These are phyloP conservation scores for Diachasmimorpha longicaudata DNA, from an alignment of 1,140 invertebrate genomes.

Conservation along the genomic window DNA sequence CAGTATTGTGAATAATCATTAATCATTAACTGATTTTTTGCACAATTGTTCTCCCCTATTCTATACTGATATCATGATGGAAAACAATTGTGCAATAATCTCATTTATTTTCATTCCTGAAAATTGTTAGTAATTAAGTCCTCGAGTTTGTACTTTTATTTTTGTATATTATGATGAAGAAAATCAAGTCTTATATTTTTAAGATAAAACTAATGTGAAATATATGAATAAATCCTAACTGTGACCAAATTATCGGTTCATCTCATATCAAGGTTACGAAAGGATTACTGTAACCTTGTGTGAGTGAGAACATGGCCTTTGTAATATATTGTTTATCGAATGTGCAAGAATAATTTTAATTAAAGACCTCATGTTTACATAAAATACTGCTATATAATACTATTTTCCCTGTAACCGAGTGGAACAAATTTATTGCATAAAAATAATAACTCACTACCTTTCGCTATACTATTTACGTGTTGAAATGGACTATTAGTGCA, in stretches of 20 bases:
- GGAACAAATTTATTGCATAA: neutral
- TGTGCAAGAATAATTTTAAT: neutral
- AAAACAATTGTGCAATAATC: neutral
- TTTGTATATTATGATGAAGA: neutral
- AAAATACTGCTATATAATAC: neutral
- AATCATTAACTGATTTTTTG: neutral
- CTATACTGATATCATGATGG: neutral
- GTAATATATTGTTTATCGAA: neutral
- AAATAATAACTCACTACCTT: neutral
- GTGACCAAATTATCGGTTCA: neutral
- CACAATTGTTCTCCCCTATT: neutral
- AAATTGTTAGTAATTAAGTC: neutral
- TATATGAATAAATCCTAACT: neutral
- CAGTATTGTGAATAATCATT: neutral
- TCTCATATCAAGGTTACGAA: neutral
- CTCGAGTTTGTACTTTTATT: neutral
- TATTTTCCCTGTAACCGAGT: neutral
- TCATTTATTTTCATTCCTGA: neutral
- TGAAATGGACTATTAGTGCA: neutral
- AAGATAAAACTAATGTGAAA: neutral
- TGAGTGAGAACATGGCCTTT: neutral
- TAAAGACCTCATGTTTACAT: slow-evolving; percentile 4
- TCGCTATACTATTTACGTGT: neutral
- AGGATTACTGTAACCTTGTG: neutral
- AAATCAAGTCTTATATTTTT: neutral